Evolutionary conservation across 2,797 vertebrate species (phyloP).

Genomic region (Phaenicophaeus curvirostris): DNA sequence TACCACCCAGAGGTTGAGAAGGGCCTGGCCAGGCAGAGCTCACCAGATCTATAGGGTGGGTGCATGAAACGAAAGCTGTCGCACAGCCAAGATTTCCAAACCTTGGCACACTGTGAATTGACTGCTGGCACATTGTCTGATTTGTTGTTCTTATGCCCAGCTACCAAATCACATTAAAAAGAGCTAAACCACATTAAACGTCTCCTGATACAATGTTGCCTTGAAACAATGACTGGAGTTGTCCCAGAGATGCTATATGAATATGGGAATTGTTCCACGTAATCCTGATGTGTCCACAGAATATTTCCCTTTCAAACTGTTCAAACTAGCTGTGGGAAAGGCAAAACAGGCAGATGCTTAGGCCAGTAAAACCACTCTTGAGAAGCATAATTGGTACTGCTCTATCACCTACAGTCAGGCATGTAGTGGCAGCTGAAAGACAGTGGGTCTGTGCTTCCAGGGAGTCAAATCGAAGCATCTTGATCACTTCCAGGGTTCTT

Average conservation of each 20-base stretch:
- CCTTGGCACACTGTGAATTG: not conserved
- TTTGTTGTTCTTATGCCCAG: not conserved
- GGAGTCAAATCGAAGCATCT: not conserved
- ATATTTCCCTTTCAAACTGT: not conserved
- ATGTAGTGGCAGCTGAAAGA: not conserved
- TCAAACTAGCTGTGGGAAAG: not conserved
- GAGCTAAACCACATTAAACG: conserved; percentile 11
- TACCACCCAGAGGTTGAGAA: not conserved
- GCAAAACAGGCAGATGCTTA: not conserved
- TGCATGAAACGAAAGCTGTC: not conserved
- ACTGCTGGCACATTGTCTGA: not conserved
- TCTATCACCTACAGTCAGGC: not conserved
- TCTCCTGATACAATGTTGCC: conserved; percentile 12
- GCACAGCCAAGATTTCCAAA: conserved; percentile 1
- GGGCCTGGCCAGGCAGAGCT: not conserved
- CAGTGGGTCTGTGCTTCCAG: not conserved
- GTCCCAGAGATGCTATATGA: conserved; percentile 25
- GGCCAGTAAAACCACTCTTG: not conserved
- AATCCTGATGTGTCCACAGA: not conserved
- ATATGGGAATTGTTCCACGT: conserved; percentile 2
- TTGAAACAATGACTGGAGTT: conserved; percentile 50
- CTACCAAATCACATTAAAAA: conserved; percentile 22
- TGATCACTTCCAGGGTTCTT: not conserved
- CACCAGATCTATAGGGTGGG: not conserved
- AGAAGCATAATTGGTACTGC: not conserved